A percentile compares a stretch with the other conserved stretches of the same genome.
phyloP scores from a whole-genome alignment of 2,888 invertebrate genomes.

The Troglohyphantes excavatus region DNA sequence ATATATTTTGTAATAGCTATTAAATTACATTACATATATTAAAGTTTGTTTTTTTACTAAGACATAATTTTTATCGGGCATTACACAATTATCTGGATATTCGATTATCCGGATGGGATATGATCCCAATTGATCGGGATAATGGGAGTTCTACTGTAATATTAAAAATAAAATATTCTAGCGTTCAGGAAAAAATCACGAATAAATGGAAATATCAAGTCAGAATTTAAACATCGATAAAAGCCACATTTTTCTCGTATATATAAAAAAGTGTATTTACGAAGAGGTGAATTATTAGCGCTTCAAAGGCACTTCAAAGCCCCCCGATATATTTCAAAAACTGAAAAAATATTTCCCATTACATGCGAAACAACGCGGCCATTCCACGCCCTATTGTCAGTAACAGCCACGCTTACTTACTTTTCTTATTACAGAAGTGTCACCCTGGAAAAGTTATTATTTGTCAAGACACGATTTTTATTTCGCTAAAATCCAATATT shows the following conservation, averaged over 20 bases:
- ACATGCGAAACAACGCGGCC: conserved; percentile 12
- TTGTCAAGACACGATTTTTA: conserved; percentile 72
- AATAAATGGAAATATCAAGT: background rate
- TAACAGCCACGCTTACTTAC: conserved; percentile 56
- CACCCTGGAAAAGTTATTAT: conserved; percentile 70
- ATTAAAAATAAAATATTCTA: too few relatives aligned
- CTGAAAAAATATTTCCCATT: conserved; percentile 69
- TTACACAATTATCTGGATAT: too few relatives aligned
- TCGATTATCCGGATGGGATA: too few relatives aligned
- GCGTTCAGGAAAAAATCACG: too few relatives aligned
- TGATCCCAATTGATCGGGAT: too few relatives aligned
- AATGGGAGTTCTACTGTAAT: too few relatives aligned
- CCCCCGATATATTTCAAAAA: conserved; percentile 65
- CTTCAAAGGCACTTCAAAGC: conserved; percentile 50
- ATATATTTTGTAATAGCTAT: too few relatives aligned
- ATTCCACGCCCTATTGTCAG: conserved; percentile 40
- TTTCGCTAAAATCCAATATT: conserved; percentile 64
- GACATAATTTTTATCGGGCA: too few relatives aligned
- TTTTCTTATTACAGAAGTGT: conserved; percentile 74
- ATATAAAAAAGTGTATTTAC: conserved; percentile 7
- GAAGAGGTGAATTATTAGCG: conserved; percentile 53
- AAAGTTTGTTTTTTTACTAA: too few relatives aligned
- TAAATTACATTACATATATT: too few relatives aligned
- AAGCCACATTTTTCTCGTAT: background rate
- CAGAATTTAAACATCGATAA: background rate